These are phyloP conservation scores for Andrena cerasifolii DNA, from an alignment of 1,140 invertebrate genomes.

Conservation along the genomic window DNA sequence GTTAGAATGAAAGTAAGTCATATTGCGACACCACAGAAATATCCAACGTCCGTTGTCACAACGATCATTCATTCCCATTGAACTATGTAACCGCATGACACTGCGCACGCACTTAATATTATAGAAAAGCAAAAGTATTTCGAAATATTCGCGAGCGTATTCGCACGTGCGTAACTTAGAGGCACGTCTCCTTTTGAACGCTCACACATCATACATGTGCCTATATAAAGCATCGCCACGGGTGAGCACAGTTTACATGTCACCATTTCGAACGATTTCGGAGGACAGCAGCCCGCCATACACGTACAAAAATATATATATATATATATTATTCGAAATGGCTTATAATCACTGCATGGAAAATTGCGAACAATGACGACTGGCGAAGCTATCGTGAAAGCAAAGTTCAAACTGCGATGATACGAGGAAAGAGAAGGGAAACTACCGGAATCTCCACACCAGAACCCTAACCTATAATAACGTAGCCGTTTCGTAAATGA, in stretches of 20 bases:
- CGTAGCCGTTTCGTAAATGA: background rate
- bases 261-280: background rate
- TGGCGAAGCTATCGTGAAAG: slow-evolving; percentile 28
- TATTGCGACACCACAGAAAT: background rate
- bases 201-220: background rate
- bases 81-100: background rate
- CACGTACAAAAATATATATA: background rate
- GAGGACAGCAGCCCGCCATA: background rate
- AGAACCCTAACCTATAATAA: slow-evolving; percentile 15
- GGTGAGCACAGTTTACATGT: background rate
- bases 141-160: background rate
- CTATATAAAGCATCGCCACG: slow-evolving; percentile 30
- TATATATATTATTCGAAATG: background rate
- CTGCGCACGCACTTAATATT: background rate
- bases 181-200: slow-evolving; percentile 12
- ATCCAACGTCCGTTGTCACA: background rate
- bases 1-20: slow-evolving; percentile 16
- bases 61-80: background rate
- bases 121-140: background rate
- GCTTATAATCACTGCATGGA: background rate
- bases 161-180: slow-evolving; percentile 9
- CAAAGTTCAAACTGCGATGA: slow-evolving; percentile 35
- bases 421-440: background rate
- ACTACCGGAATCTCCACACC: background rate
- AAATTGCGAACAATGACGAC: background rate